Percentiles rank a stretch among this genome's conserved stretches.
Evolutionary conservation across 2,797 vertebrate genomes (phyloP).

Genomic region (Mallotus villosus): DNA sequence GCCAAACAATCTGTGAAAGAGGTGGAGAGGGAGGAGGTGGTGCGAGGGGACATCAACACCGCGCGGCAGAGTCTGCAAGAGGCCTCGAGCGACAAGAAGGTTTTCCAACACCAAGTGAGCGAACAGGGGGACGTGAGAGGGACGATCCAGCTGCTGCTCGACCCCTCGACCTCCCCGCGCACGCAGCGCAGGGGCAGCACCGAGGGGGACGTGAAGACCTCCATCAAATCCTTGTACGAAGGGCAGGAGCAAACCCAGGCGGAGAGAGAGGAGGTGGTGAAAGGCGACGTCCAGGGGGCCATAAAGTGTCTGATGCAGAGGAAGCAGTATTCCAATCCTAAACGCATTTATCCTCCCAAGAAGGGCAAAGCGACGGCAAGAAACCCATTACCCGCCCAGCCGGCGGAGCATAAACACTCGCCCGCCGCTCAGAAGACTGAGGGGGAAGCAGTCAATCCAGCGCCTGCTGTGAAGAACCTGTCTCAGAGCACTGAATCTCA

Average conservation of each 20-base stretch:
- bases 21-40: slow-evolving; percentile 74
- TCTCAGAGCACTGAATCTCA: slow-evolving; percentile 65
- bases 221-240: slow-evolving; percentile 75
- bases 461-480: slow-evolving; percentile 71
- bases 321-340: slow-evolving; percentile 74
- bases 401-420: slow-evolving; percentile 59
- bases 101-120: slow-evolving; percentile 73
- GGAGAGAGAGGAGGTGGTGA: slow-evolving; percentile 77
- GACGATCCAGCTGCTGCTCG: slow-evolving; percentile 77
- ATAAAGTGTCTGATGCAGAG: slow-evolving; percentile 80
- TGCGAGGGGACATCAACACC: slow-evolving; percentile 74
- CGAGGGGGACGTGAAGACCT: slow-evolving; percentile 73
- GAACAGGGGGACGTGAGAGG: slow-evolving; percentile 74
- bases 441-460: slow-evolving; percentile 53
- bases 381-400: slow-evolving; percentile 65
- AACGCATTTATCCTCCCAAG: slow-evolving; percentile 67
- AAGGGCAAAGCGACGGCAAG: slow-evolving; percentile 68
- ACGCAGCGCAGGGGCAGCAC: slow-evolving; percentile 65
- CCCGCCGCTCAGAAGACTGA: slow-evolving; percentile 56
- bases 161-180: slow-evolving; percentile 67
- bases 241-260: slow-evolving; percentile 63
- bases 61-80: slow-evolving; percentile 72
- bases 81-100: slow-evolving; percentile 73
- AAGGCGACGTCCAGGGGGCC: slow-evolving; percentile 76
- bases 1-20: slow-evolving; percentile 78